These are phyloP conservation scores for Brachyrhaphis roseni DNA, from an alignment of 2,797 vertebrate species.

Conservation along the genomic window DNA sequence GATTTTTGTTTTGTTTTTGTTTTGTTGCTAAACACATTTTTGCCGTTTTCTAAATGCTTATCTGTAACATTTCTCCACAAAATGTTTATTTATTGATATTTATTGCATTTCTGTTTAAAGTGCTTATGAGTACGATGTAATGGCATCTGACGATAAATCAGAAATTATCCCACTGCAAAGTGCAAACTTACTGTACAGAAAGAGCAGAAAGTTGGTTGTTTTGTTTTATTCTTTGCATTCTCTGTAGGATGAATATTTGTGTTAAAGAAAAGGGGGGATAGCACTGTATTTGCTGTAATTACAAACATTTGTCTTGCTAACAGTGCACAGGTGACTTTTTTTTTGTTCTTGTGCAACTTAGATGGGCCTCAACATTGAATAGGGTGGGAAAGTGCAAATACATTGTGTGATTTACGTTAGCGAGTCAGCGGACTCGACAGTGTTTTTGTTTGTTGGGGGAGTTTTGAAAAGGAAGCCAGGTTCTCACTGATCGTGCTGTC, in stretches of 20 bases:
- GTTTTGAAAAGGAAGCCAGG: neutral
- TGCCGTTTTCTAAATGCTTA: conserved; percentile 44
- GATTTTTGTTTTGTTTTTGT: conserved; percentile 54
- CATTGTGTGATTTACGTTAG: conserved; percentile 22
- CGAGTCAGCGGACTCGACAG: conserved; percentile 4
- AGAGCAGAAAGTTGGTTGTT: conserved; percentile 43
- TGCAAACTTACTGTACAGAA: conserved; percentile 63
- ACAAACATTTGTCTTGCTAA: conserved; percentile 20
- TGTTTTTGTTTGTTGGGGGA: conserved; percentile 12
- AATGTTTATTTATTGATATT: conserved; percentile 81
- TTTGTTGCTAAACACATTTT: conserved; percentile 63
- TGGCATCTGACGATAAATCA: conserved; percentile 41
- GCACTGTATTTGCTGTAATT: conserved; percentile 49
- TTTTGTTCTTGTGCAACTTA: neutral
- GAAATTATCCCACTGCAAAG: conserved; percentile 50
- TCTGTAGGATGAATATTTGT: conserved; percentile 17
- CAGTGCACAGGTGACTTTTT: conserved; percentile 18
- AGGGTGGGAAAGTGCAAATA: conserved; percentile 41
- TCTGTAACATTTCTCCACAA: conserved; percentile 48
- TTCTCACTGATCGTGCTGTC: conserved; percentile 23
- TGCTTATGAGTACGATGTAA: conserved; percentile 32
- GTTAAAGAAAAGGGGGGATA: conserved; percentile 3
- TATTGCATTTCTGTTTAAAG: conserved; percentile 64
- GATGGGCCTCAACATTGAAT: conserved; percentile 33
- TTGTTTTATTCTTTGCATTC: conserved; percentile 24